These are phyloP conservation scores for Nasua narica DNA, from an alignment of 2,797 vertebrate species.

Conservation along the genomic window DNA sequence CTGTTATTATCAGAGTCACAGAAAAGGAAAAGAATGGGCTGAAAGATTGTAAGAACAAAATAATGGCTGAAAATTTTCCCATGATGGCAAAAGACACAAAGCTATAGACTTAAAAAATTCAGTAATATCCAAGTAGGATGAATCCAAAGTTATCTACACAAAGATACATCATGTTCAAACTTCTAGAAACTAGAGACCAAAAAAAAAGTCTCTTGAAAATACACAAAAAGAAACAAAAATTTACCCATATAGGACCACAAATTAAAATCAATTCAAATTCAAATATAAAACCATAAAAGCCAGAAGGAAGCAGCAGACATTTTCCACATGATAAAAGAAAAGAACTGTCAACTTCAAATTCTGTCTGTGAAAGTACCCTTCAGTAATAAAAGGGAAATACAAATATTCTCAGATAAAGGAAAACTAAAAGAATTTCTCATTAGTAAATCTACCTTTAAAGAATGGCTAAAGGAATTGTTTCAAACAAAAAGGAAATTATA, in stretches of 20 bases:
- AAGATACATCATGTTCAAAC: not conserved
- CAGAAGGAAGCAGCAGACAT: not conserved
- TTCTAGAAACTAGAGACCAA: slow-evolving; percentile 4
- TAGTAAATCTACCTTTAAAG: not conserved
- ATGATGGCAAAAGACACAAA: not conserved
- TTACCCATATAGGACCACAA: not conserved
- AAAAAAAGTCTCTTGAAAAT: not conserved
- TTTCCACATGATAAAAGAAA: not conserved
- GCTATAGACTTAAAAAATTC: not conserved
- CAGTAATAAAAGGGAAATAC: not conserved
- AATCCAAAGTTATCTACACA: not conserved
- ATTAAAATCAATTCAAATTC: not conserved
- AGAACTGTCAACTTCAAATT: not conserved
- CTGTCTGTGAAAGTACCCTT: not conserved
- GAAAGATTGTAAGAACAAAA: not conserved
- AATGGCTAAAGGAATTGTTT: not conserved
- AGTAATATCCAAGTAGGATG: not conserved
- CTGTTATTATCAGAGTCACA: not conserved
- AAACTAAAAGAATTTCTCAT: not conserved
- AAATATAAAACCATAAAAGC: not conserved
- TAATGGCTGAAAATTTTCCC: not conserved
- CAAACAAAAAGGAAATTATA: not conserved
- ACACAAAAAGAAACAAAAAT: not conserved
- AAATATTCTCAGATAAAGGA: not conserved
- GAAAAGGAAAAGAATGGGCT: not conserved